phyloP scores from a whole-genome alignment of 2,797 vertebrate genomes.

The Graptemys geographica region DNA sequence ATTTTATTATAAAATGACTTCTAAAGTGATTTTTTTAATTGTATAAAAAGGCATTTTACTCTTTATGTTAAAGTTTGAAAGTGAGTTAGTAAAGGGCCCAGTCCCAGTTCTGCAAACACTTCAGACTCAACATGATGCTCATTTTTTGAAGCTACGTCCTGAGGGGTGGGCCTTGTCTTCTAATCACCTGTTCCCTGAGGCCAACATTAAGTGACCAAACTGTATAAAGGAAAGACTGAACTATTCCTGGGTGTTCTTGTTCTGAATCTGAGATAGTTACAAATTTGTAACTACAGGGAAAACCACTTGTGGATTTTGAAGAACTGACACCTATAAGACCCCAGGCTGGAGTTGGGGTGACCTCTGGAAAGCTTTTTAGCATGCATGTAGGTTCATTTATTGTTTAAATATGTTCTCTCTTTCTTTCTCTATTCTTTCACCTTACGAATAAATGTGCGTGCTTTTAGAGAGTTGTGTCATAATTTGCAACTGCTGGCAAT shows the following conservation, averaged over 20 bases:
- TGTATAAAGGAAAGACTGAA: background rate
- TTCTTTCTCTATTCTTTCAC: background rate
- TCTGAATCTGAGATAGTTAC: too few species aligned
- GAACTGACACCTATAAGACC: too few species aligned
- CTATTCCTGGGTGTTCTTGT: background rate
- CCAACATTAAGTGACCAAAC: background rate
- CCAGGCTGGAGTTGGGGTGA: too few species aligned
- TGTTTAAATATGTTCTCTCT: background rate
- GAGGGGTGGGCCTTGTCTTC: background rate
- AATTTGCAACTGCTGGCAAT: background rate
- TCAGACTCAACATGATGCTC: constrained; percentile 4
- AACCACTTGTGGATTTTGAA: too few species aligned
- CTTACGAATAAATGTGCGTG: background rate
- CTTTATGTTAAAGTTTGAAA: constrained; percentile 18
- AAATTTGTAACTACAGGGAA: too few species aligned
- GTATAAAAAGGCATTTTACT: background rate
- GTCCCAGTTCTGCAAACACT: background rate
- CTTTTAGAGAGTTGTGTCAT: background rate
- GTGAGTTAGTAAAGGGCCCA: background rate
- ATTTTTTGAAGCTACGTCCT: background rate
- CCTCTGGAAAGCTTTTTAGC: background rate
- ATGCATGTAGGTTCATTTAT: background rate
- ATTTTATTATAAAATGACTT: constrained; percentile 15
- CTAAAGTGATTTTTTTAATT: constrained; percentile 24
- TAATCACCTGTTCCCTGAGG: background rate